Conservation (phyloP, 2,113 vertebrate genomes). For the Rhinolophus ferrumequinum region DNA sequence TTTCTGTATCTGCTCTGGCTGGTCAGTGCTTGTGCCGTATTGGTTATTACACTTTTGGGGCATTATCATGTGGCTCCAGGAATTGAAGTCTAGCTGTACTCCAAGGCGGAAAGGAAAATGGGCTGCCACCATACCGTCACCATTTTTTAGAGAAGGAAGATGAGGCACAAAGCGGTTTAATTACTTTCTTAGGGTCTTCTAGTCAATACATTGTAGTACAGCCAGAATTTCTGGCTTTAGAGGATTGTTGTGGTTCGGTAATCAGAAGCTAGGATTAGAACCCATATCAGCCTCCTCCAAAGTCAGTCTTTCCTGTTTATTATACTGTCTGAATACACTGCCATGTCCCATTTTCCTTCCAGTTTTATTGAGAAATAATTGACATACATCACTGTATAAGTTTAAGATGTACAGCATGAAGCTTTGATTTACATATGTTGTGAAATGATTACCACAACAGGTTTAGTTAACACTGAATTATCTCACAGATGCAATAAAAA, state of each 20-base stretch:
- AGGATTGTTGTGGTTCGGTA: not conserved
- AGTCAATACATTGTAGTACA: not conserved
- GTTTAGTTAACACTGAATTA: not conserved
- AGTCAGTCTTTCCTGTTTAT: not conserved
- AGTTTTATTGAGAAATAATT: not conserved
- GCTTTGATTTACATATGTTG: not conserved
- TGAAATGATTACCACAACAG: not conserved
- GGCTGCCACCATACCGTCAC: not conserved
- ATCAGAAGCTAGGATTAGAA: not conserved
- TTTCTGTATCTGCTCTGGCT: too few species aligned
- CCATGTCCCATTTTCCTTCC: not conserved
- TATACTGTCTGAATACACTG: not conserved
- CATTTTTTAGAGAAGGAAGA: not conserved
- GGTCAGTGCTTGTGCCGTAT: not conserved
- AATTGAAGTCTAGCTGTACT: not conserved
- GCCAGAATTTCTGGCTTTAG: not conserved
- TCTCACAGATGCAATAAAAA: not conserved
- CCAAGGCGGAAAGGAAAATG: not conserved
- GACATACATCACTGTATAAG: not conserved
- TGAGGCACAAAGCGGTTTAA: not conserved
- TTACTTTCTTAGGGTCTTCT: not conserved
- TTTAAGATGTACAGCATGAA: too few species aligned
- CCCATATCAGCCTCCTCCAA: not conserved
- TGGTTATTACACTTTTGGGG: not conserved
- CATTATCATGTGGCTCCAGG: not conserved